Base-by-base conservation (phyloP, 2,113 vertebrate genomes). In the Narcine bancroftii region DNA sequence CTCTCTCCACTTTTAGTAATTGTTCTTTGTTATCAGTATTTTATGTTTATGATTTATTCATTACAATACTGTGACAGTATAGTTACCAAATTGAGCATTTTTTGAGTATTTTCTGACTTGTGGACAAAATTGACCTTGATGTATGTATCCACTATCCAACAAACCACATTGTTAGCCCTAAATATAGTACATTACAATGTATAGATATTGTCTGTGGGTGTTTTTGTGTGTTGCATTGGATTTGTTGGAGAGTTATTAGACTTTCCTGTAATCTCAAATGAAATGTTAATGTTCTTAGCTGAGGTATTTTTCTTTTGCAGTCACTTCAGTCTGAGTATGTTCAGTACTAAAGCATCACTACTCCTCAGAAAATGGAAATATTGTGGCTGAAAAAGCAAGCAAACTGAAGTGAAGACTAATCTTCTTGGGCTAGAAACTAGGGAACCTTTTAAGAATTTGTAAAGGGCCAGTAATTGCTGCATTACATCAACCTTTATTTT, bases 271-370 rank as follows among this genome's bases (percentile, higher is more conserved):
- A 91, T 39, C 65, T 50, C 36, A 15, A 33, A 69, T 15, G 10
- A 47, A 69, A 69, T 91, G 26, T 91, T 33, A 66, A 69, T 91
- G 39, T 71, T 91, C 89, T 91, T 47, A 91, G 89, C 65, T 91
- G 89, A 91, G 42, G 89, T 91, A 47, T 91, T 91, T 91, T 94
- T 79, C 93, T 65, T 33, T 93, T 93, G 47, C 97, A 99, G 98
- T 99, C 98, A 96, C 98, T 99, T 97, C 98, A 97, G 94, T 97
- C 97, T 94, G 97, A 99, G 92, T 96, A 95, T 96, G 95, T 97
- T 96, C 97, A 96, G 95, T 97, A 97, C 97, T 98, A 98, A 97
- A 96, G 95, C 95, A 45, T 94, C 95, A 93, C 93, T 95, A 50
- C 93, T 93, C 93, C 94, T 92, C 93, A 95, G 95, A 96, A 94